Evolutionary conservation across 2,888 invertebrate genomes (phyloP).

Genomic region (Phalangium opilio): DNA sequence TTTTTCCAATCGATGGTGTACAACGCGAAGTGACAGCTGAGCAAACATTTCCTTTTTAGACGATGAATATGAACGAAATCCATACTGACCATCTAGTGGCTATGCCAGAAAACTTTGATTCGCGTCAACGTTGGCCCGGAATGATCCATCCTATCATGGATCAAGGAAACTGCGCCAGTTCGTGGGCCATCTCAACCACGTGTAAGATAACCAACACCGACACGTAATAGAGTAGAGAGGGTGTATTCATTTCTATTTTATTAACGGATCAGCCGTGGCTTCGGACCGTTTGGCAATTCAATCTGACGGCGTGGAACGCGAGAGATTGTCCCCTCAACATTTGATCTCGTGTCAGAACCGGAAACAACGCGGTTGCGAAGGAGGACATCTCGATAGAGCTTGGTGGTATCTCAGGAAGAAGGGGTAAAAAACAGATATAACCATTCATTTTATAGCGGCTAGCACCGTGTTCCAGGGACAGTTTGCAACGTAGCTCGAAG

Average conservation of each 20-base stretch:
- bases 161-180: constrained; percentile 62
- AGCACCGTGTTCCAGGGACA: too few species aligned
- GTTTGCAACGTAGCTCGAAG: too few species aligned
- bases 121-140: constrained; percentile 54
- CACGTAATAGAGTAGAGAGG: too few species aligned
- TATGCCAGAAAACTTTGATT: constrained; percentile 59
- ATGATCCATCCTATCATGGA: constrained; percentile 48
- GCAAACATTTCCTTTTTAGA: too few species aligned
- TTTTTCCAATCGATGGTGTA: too few species aligned
- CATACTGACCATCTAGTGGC: constrained; percentile 25
- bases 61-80: constrained; percentile 37
- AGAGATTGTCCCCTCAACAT: constrained; percentile 64
- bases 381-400: constrained; percentile 77
- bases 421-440: constrained; percentile 30
- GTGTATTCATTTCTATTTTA: not conserved
- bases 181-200: constrained; percentile 82
- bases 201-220: constrained; percentile 21
- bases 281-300: constrained; percentile 55
- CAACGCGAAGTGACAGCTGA: too few species aligned
- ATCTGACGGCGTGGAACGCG: constrained; percentile 57
- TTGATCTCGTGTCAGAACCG: constrained; percentile 67
- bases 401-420: constrained; percentile 72
- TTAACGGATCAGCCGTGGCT: constrained; percentile 13
- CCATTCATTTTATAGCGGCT: too few species aligned
- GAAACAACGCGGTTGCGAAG: constrained; percentile 62